phyloP scores from a whole-genome alignment of 2,888 invertebrate species.

The Lutraria lutraria region DNA sequence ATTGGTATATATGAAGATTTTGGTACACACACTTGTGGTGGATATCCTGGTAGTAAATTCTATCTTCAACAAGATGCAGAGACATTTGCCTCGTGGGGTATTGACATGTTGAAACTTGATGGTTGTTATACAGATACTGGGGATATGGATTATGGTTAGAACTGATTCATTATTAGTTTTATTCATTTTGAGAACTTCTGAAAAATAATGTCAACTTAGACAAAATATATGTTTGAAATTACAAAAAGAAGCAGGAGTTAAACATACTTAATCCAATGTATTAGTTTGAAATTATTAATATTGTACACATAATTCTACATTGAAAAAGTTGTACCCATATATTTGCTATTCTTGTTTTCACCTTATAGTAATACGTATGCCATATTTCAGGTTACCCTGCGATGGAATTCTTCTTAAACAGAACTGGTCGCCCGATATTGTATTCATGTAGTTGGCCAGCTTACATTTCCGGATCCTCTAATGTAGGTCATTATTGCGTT shows the following conservation, averaged over 20 bases:
- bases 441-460: slow-evolving; percentile 99
- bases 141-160: slow-evolving; percentile 85
- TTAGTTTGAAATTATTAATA: neutral
- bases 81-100: slow-evolving; percentile 96
- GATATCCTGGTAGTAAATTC: slow-evolving; percentile 97
- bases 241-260: neutral
- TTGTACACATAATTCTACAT: too few relatives aligned
- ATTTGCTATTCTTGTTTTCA: neutral
- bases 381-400: slow-evolving; percentile 93
- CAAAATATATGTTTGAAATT: neutral
- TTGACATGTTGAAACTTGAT: slow-evolving; percentile 98
- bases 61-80: slow-evolving; percentile 95
- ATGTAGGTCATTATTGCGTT: slow-evolving; percentile 7
- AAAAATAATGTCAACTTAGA: neutral
- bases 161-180: neutral
- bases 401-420: slow-evolving; percentile 95
- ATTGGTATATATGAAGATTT: slow-evolving; percentile 99
- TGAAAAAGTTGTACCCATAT: too few relatives aligned
- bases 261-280: neutral
- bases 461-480: slow-evolving; percentile 88
- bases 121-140: slow-evolving; percentile 96
- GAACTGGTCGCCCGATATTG: slow-evolving; percentile 96
- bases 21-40: slow-evolving; percentile 98
- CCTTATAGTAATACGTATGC: neutral
- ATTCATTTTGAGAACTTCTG: neutral